phyloP scores from a whole-genome alignment of 2,888 invertebrate genomes.

The Scaptomyza polygonia region DNA sequence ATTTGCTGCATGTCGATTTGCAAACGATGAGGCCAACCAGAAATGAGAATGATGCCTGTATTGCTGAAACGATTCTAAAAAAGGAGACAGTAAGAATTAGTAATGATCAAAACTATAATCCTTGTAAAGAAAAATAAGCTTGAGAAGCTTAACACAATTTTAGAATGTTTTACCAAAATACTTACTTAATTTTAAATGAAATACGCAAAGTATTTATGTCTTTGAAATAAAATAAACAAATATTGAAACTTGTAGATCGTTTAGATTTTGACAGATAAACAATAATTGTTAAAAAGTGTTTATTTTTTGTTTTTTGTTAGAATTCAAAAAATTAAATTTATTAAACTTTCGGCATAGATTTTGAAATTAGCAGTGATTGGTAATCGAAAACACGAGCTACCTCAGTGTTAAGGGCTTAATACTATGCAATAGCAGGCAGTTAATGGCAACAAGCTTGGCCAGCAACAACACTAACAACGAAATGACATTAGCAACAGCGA shows the following conservation, averaged over 20 bases:
- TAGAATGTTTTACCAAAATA: too few relatives aligned
- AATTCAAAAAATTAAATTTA: constrained; percentile 31
- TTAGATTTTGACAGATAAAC: constrained; percentile 1
- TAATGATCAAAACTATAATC: not conserved
- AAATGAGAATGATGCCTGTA: constrained; percentile 89
- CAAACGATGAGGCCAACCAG: constrained; percentile 88
- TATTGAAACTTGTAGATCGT: not conserved
- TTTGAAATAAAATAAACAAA: too few relatives aligned
- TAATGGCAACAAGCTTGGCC: constrained; percentile 12
- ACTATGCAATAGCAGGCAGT: constrained; percentile 33
- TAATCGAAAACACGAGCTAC: constrained; percentile 11
- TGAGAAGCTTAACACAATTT: too few relatives aligned
- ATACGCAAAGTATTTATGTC: too few relatives aligned
- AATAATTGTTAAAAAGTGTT: constrained; percentile 3
- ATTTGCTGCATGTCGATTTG: constrained; percentile 88
- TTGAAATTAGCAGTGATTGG: constrained; percentile 33
- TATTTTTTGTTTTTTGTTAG: constrained; percentile 29
- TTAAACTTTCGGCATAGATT: constrained; percentile 35
- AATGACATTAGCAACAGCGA: not conserved
- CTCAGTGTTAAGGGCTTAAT: constrained; percentile 14
- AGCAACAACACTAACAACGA: not conserved
- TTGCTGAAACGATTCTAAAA: constrained; percentile 89
- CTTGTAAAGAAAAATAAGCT: too few relatives aligned
- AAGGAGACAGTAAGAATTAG: constrained; percentile 19
- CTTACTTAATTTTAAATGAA: too few relatives aligned